Conservation (phyloP, 2,113 vertebrate genomes). For the Anser brachyrhynchus region DNA sequence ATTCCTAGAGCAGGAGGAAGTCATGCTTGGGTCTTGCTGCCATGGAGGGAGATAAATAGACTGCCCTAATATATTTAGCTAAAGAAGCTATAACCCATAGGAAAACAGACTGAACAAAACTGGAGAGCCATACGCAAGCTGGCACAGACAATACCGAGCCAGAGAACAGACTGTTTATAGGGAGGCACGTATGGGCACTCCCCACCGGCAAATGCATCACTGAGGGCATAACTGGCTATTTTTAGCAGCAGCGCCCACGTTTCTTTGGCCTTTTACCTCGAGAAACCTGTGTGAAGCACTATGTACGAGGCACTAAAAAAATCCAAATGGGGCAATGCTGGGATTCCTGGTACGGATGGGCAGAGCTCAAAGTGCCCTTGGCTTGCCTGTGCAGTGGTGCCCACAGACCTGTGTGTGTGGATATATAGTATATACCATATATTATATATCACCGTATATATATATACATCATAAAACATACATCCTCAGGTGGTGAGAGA, state of each 20-base stretch:
- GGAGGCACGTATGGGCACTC: conserved; percentile 8
- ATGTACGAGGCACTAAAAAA: background rate
- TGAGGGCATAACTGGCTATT: background rate
- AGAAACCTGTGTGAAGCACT: background rate
- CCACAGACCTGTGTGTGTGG: background rate
- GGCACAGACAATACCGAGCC: background rate
- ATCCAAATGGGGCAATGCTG: background rate
- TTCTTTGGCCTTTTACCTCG: background rate
- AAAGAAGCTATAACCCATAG: background rate
- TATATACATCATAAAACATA: no score
- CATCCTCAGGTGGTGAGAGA: fast-evolving
- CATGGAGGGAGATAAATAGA: conserved; percentile 12
- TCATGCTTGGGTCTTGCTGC: background rate
- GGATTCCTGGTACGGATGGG: background rate
- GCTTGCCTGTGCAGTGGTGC: background rate
- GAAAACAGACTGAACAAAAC: conserved; percentile 1
- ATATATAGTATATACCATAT: no score
- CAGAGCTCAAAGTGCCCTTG: background rate
- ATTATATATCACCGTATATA: no score
- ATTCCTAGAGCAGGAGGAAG: conserved; percentile 4
- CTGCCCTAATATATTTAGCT: background rate
- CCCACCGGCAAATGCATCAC: background rate
- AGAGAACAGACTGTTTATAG: conserved; percentile 37
- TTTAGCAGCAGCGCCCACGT: background rate
- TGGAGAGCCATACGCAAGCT: background rate